Base-by-base conservation (phyloP, 2,797 vertebrate species). In the Xiphorhynchus erythropygius region DNA sequence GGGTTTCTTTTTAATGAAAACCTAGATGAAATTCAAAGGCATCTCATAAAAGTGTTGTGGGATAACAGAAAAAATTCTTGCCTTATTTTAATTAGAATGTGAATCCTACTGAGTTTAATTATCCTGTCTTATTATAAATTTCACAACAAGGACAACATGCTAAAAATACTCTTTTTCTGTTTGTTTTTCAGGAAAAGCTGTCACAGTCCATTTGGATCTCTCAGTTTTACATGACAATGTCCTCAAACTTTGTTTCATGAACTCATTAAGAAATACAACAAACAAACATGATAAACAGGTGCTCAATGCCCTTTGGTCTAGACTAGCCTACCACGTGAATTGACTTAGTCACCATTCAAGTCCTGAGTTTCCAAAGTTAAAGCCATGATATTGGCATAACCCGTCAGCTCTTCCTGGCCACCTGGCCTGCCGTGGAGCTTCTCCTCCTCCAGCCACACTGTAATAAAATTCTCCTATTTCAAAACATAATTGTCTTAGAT, bases 81-180 rank as follows among this genome's bases (percentile, higher is more conserved):
- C 18, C 28, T 12, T 56, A 19, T 55, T 79, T 91, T 76, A 93
- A 92, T 88, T 76, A 90, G 71, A 71, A 55, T 0, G 7, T n/a
- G 46, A 80, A 83, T 76, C 50, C 50, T 85, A 35, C 63, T 73
- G 80, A 73, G 83, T 76, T 92, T 92, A 82, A 92, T 94, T 90
- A 92, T 46, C 33, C 46, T 85, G 41, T 50, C 37, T 33, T 81
- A 3, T 30, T 59, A 71, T 25, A 73, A 83, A 69, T 56, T 53
- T 76, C 55, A 76, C 37, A 83, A 64, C 49, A 62, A 76, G 6
- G 50, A 89, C 46, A 80, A 57, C 21, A 33, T 6, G 7, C 30
- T 28, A 47, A 13, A 86, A 44, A 14, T 1, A 10, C 1, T 7
- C 1, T 3, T 2, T 8, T 32, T 18, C 25, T 16, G 52, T 71